Evolutionary conservation across 2,888 invertebrate genomes (phyloP), one percentile per base, ranked within the genome.

Genomic region (Eupithecia vulgata): DNA sequence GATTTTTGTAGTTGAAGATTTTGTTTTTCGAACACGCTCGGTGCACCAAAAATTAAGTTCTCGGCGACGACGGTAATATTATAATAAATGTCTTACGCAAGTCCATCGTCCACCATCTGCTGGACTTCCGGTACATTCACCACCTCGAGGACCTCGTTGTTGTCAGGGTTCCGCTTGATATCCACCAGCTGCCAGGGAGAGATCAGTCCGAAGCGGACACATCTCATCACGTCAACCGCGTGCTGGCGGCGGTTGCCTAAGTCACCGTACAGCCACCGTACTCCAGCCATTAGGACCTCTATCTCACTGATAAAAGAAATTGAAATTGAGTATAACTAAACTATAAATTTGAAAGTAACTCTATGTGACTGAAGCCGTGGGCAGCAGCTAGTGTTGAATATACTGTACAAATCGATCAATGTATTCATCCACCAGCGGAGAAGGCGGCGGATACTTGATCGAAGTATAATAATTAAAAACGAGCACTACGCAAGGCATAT

Each of bases 101-200:
- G 93, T 35, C 97, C 97, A 84, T 97, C 97, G 82, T 97, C 97
- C 25, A 97, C 96, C 96, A 97, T 96, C 84, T 97, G 96, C 81
- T 96, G 96, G 25, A 98, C 96, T 78, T 96, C 96, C 0, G 96
- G 91, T 79, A 96, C 95, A 71, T 95, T 95, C 72, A 96, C 95
- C 13, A 97, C 92, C 76, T 96, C 96, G 80, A 96, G 91, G 79
- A 97, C 96, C 83, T 97, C 97, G 0, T 95, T 95, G 82, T 96
- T 96, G 83, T 96, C 96, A 0, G 96, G 96, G 84, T 97, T 97
- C 35, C 97, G 94, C 80, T 96, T 96, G 66, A 97, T 96, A 76
- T 97, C 97, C 0, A 97, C 96, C 40, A 98, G 93, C 83, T 97
- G 96, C 96, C 97, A 97, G 0, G 97, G 97, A 0, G 97, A 96